phyloP scores from a whole-genome alignment of 2,888 invertebrate genomes.

The Didymodactylos carnosus region DNA sequence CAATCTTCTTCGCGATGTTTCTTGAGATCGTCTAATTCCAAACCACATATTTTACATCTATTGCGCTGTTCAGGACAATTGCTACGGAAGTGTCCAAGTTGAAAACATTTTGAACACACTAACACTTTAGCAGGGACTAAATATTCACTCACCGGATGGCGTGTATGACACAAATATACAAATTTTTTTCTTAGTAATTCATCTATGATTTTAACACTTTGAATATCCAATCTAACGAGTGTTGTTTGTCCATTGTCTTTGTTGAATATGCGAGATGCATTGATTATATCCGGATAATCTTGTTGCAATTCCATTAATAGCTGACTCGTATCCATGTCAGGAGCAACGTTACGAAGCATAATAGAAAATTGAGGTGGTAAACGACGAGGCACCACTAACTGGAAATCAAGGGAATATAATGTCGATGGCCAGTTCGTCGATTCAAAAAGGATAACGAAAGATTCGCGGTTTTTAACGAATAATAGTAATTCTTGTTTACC shows the following conservation, averaged over 20 bases:
- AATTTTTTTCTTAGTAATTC: neutral
- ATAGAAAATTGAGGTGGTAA: neutral
- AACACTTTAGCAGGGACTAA: neutral
- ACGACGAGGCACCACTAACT: neutral
- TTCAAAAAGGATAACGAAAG: too few relatives aligned
- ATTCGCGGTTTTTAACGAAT: too few relatives aligned
- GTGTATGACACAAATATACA: neutral
- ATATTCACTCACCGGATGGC: neutral
- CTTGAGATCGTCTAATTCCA: neutral
- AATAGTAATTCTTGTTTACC: too few relatives aligned
- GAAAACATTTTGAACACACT: neutral
- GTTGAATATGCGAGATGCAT: neutral
- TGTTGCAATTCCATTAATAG: neutral
- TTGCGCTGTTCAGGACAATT: neutral
- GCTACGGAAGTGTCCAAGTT: neutral
- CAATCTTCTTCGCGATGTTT: neutral
- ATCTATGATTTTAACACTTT: neutral
- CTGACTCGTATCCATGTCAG: neutral
- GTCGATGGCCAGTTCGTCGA: neutral
- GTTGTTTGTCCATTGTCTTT: neutral
- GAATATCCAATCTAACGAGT: neutral
- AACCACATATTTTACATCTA: neutral
- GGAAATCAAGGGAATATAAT: neutral
- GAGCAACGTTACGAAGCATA: neutral
- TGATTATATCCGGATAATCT: neutral